Conservation (phyloP, 2,888 invertebrate species). For the Steinernema scapterisci region DNA sequence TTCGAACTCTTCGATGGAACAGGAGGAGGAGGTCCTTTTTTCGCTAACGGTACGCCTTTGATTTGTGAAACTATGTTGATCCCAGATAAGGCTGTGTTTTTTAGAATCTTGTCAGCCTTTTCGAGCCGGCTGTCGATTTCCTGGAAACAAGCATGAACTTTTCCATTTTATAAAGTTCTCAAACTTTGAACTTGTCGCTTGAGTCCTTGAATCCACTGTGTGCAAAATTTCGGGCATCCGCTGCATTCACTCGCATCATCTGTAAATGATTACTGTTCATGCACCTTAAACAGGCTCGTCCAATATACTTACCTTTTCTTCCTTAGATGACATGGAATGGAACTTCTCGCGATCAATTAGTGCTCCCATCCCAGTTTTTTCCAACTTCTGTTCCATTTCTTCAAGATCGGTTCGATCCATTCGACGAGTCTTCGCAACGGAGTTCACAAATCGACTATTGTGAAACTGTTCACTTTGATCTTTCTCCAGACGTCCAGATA, state of each 20-base stretch:
- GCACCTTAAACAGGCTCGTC: too few relatives aligned
- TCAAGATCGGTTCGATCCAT: slow-evolving; percentile 41
- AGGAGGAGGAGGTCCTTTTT: slow-evolving; percentile 34
- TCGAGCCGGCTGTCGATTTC: slow-evolving; percentile 40
- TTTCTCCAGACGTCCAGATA: slow-evolving; percentile 38
- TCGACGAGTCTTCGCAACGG: slow-evolving; percentile 35
- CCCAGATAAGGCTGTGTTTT: slow-evolving; percentile 39
- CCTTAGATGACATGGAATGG: slow-evolving; percentile 40
- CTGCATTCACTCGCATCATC: slow-evolving; percentile 46
- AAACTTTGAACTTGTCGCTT: slow-evolving; percentile 35
- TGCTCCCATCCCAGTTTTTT: slow-evolving; percentile 38
- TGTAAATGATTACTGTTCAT: slow-evolving; percentile 33
- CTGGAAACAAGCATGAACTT: slow-evolving; percentile 26
- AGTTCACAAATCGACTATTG: slow-evolving; percentile 31
- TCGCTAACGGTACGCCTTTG: neutral
- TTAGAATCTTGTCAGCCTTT: slow-evolving; percentile 37
- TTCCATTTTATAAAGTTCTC: slow-evolving; percentile 35
- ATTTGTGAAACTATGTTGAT: slow-evolving; percentile 38
- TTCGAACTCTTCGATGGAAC: slow-evolving; percentile 35
- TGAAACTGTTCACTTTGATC: slow-evolving; percentile 36
- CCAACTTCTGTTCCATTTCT: slow-evolving; percentile 45
- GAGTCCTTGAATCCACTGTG: slow-evolving; percentile 40
- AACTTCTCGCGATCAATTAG: slow-evolving; percentile 33
- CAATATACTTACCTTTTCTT: slow-evolving; percentile 51
- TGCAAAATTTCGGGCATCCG: slow-evolving; percentile 43